Evolutionary conservation across 2,113 vertebrate genomes (phyloP).

Genomic region (Heloderma charlesbogerti): DNA sequence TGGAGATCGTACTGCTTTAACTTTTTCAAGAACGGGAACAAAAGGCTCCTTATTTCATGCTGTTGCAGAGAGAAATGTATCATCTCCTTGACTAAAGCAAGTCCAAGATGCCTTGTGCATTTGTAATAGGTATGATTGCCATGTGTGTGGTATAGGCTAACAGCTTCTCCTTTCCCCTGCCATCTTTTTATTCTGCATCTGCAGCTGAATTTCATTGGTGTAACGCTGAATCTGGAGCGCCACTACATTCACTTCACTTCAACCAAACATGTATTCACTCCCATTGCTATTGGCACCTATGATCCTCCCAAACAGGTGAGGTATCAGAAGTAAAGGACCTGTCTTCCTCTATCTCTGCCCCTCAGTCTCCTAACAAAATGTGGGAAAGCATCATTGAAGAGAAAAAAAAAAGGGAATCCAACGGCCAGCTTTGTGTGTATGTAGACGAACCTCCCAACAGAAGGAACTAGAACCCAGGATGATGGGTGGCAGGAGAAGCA

Average conservation of each 20-base stretch:
- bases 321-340: background rate
- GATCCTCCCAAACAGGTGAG: conserved; percentile 89
- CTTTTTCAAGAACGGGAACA: background rate
- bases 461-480: background rate
- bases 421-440: background rate
- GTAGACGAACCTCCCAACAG: background rate
- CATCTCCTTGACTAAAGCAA: background rate
- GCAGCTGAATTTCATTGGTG: conserved; percentile 88
- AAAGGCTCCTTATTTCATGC: background rate
- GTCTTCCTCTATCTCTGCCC: background rate
- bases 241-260: conserved; percentile 84
- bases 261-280: conserved; percentile 81
- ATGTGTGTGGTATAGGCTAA: background rate
- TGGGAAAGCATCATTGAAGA: background rate
- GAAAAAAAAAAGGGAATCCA: background rate
- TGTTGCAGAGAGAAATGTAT: background rate
- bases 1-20: background rate
- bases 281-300: conserved; percentile 80
- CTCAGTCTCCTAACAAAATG: background rate
- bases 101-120: background rate
- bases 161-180: background rate
- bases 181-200: conserved; percentile 17
- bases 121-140: background rate
- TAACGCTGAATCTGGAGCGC: conserved; percentile 80
- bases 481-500: background rate